Base-by-base conservation (phyloP, 2,888 invertebrate species). In the Rugalucina vietnamica region DNA sequence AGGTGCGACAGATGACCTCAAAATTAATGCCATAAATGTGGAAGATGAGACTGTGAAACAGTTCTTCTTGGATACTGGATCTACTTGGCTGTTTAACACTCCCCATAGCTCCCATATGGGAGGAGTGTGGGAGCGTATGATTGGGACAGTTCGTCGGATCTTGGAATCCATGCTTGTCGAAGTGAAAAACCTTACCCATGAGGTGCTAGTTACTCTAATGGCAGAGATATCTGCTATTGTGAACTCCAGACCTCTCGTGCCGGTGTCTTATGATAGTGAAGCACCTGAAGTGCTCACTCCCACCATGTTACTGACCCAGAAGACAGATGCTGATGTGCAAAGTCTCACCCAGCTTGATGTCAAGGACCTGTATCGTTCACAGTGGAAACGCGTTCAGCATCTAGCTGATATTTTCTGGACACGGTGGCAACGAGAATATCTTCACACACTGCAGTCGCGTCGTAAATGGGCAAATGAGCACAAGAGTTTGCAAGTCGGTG, bases 101-200 rank as follows among this genome's bases (percentile, higher is more conserved):
- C 88, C 88, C 12, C 83, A 88, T 82, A 60, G 82, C 24, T 85
- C 88, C 21, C 88, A 87, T 72, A 86, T 87, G 80, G 87, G 83
- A 5, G 85, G 88, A 10, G 82, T 75, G 21, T 86, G 85, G 86
- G 84, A 86, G 37, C 73, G 85, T 8, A 72, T 88, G 76, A 86
- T 86, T 18, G 88, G 86, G 18, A 43, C 82, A 0, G 37, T 72
- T 0, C 65, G 85, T 0, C 37, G 83, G 32, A 88, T 88, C 29
- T 74, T 87, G 24, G 86, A 88, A 39, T 74, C 87, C 21, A 71
- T 87, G 79, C 36, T 85, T n/a, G 18, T 50, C 0, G 74, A 76
- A 18, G 37, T 39, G 0, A 50, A 60, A 12, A 75, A 76, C 37
- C 71, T 60, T 21, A 75, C 71, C 43, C 82, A 74, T 36, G 81